Conservation (phyloP, 2,113 vertebrate genomes). For the Semnornis frantzii region DNA sequence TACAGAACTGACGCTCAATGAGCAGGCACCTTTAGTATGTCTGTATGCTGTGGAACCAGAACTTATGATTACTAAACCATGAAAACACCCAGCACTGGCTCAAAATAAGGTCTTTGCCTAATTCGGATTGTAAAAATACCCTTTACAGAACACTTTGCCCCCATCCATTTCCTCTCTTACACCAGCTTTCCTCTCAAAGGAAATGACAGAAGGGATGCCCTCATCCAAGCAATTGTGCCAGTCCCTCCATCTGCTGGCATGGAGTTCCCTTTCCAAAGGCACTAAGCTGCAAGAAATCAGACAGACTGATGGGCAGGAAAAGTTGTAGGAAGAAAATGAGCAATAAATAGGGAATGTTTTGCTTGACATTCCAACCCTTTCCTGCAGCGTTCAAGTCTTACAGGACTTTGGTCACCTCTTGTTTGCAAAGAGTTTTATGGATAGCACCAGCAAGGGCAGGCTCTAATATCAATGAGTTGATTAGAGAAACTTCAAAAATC, state of each 20-base stretch:
- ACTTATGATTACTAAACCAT: background rate
- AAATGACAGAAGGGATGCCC: background rate
- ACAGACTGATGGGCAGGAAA: background rate
- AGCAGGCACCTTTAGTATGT: background rate
- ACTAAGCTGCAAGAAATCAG: background rate
- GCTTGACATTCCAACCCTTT: background rate
- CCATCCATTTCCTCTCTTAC: background rate
- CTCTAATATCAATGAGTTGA: background rate
- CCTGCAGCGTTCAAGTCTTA: background rate
- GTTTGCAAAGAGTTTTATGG: background rate
- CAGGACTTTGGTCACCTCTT: background rate
- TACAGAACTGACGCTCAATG: background rate
- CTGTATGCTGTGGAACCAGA: background rate
- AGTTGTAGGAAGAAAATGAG: background rate
- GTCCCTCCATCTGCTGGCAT: background rate
- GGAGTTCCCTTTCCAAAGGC: background rate
- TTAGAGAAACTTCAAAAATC: background rate
- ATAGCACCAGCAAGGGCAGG: background rate
- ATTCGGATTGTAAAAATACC: background rate
- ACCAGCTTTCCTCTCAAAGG: background rate
- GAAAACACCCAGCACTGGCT: background rate
- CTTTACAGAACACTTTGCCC: background rate
- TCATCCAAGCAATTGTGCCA: background rate
- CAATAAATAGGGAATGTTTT: background rate
- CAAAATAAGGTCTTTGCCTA: background rate